Base-by-base conservation (phyloP, 2,113 vertebrate genomes). In the Manacus vitellinus region DNA sequence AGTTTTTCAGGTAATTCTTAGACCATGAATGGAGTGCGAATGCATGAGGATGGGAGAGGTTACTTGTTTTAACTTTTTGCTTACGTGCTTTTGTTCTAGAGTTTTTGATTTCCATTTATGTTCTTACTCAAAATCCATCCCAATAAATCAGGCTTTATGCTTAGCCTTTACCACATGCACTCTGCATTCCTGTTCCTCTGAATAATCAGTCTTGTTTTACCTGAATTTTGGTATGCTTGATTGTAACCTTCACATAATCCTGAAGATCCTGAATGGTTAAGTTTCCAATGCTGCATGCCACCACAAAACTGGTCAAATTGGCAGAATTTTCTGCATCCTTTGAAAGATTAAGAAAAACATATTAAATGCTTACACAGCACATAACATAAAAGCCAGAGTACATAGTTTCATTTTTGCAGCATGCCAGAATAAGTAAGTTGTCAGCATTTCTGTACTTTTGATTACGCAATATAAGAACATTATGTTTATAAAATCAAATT, bases 281-380 rank as follows among this genome's bases (percentile, higher is more conserved):
- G 94, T 99, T 99, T 37, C 98, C 99, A 91, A 99, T 98, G 62
- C 99, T 99, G 97, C 99, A 99, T 5, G 99, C 99, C 94, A 99
- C 99, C 89, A 99, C 99, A 51, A 98, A 99, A 94, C 99, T 99
- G 94, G 98, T 99, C 81, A 99, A 96, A 66, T 94, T 96, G 85
- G 92, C 94, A 89, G 96, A 47, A 92, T 80, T 91, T 92, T 95
- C 96, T 75, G 92, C 85, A 94, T 98, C 98, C 98, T 98, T 97
- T 87, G 25, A 94, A 92, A 97, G 55, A 95, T 81, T 85, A 84
- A 56, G 81, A 73, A 90, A 95, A 97, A 75, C 59, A 59, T 3
- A 94, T 66, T 19, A 90, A 92, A 76, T 81, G 68, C 44, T 94
- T 83, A 78, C 35, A 72, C 10, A 43, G 78, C 47, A 85, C 7